phyloP scores from a whole-genome alignment of 2,797 vertebrate genomes.

The Heteromormyrus szaboi region DNA sequence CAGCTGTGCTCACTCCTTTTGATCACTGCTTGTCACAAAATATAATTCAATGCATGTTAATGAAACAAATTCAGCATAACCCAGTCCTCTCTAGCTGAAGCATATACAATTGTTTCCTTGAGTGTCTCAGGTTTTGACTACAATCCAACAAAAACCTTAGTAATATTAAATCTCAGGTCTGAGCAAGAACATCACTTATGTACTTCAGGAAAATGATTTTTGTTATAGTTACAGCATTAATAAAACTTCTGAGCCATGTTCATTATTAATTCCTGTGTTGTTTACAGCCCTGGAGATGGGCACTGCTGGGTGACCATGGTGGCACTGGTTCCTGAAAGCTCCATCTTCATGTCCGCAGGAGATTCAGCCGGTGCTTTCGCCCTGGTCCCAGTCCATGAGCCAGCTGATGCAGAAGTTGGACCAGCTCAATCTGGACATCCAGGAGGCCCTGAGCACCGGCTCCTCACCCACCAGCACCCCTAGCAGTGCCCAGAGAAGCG shows the following conservation, averaged over 20 bases:
- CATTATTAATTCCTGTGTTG: neutral
- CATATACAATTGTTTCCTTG: neutral
- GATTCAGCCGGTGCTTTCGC: constrained; percentile 56
- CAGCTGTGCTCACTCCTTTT: neutral
- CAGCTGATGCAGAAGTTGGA: constrained; percentile 79
- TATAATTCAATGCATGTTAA: neutral
- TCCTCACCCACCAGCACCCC: constrained; percentile 70
- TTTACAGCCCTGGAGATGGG: neutral
- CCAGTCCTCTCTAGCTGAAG: neutral
- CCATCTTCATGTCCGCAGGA: neutral
- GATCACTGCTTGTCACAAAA: neutral
- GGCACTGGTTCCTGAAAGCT: neutral
- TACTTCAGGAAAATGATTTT: neutral
- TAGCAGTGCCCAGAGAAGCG: constrained; percentile 53
- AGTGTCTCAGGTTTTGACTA: neutral
- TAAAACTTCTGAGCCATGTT: neutral
- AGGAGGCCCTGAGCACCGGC: constrained; percentile 72
- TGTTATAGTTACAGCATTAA: neutral
- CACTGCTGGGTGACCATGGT: neutral
- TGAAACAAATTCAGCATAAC: neutral
- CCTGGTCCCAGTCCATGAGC: constrained; percentile 73
- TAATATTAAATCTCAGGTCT: neutral
- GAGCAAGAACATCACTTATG: neutral
- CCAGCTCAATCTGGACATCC: constrained; percentile 77
- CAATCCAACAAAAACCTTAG: neutral